Percentiles rank a stretch among this genome's conserved stretches.
Evolutionary conservation across 2,113 vertebrate species (phyloP).

Genomic region (Zosterops borbonicus): DNA sequence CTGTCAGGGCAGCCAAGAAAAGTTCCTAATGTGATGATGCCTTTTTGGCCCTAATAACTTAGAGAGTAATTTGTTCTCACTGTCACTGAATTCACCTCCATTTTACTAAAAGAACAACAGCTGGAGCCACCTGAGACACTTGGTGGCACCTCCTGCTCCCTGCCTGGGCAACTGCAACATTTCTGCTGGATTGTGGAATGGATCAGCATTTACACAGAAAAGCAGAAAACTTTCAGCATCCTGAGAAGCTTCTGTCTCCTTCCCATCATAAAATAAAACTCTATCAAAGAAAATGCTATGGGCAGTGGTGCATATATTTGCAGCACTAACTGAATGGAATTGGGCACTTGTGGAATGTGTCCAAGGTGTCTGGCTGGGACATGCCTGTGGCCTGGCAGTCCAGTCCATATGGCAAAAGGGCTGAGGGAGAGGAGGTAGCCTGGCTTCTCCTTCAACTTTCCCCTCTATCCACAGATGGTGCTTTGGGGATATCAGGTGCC

Average conservation of each 20-base stretch:
- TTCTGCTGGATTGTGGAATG: background rate
- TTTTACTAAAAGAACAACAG: background rate
- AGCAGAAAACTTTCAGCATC: background rate
- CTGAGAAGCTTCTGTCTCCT: background rate
- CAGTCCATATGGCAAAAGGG: background rate
- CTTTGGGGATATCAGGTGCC: background rate
- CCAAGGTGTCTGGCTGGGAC: background rate
- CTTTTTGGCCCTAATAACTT: background rate
- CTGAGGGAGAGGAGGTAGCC: background rate
- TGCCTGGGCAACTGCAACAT: background rate
- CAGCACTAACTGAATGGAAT: rapidly evolving
- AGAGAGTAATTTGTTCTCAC: background rate
- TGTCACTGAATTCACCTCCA: background rate
- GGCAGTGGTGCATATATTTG: background rate
- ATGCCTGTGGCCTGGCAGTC: background rate
- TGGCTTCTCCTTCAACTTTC: background rate
- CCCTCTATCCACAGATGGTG: background rate
- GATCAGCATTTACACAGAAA: background rate
- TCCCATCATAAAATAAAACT: background rate
- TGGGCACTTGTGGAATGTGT: background rate
- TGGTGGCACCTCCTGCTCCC: background rate
- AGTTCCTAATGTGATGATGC: background rate
- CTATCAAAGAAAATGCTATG: background rate
- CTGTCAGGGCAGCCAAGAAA: background rate
- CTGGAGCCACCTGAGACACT: background rate